Evolutionary conservation across 2,113 vertebrate species (phyloP), one percentile per base, ranked within the genome.

Genomic region (Sclerurus mexicanus): DNA sequence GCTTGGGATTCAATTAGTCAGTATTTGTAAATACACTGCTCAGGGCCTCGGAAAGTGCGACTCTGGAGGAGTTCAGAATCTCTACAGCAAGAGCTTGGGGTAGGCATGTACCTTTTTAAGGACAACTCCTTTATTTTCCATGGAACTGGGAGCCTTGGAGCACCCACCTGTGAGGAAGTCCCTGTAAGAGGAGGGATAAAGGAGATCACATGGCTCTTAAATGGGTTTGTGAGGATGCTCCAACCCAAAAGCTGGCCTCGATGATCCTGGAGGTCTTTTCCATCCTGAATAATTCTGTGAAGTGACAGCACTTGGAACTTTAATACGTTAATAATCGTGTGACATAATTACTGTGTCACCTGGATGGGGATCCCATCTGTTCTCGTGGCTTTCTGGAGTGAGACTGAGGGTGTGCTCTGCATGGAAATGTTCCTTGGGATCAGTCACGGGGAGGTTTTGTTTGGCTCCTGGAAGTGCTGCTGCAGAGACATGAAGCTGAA

Each of bases 161-260:
- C n/a, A 27, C 40, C 58, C 37, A 5, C 44, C 67, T 67, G 86
- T 8, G 22, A 59, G 37, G n/a, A 31, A 16, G 12, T 9, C 64
- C 22, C 56, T 4, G 0, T 5, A 37, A 66, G 37, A 85, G 58
- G 5, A 72, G 33, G 4, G 1, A n/a, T 11, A 14, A n/a, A 33
- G 35, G 46, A 37, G 64, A 2, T 39, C 53, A 17, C 6, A 3
- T 16, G 46, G 30, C 28, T 79, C 52, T 49, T 27, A 4, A 6
- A 5, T 25, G 56, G 47, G 2, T 50, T 47, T 75, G 16, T 35
- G 35, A 82, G 46, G 87, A 8, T 52, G 6, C 0, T 14, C 39
- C 55, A 68, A 39, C n/a, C 31, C 24, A 47, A 1, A n/a, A 30
- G n/a, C 22, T 75, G 46, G 13, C 22, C 24, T 67, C 18, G 28